Base-by-base conservation (phyloP, 2,797 vertebrate genomes). In the Enteromius treurensis region DNA sequence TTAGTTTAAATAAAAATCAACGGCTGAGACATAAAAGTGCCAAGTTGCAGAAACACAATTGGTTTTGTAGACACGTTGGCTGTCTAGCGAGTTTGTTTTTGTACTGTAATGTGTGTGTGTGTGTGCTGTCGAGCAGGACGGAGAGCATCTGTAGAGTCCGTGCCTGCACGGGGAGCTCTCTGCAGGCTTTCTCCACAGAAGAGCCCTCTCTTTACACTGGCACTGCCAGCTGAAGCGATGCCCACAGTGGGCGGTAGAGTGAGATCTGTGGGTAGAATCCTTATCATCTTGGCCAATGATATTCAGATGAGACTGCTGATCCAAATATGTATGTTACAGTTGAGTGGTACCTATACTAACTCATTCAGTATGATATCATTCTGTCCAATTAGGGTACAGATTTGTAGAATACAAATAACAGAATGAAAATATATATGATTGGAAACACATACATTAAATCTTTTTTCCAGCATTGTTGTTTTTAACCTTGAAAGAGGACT, bases 171-270 rank as follows among this genome's bases (percentile, higher is more conserved):
- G 70, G 60, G 69, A 68, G 49, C 15, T 58, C 47, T 80, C 78
- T 45, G 62, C 77, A 68, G n/a, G 77, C 70, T n/a, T 74, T 80
- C 71, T 80, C 60, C 34, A 73, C 76, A 71, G 15, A 34, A 70
- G 68, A 82, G 42, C 34, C 42, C 47, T 58, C 42, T 73, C 67
- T 68, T 71, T 70, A 47, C 32, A 45, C 78, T 62, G 70, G n/a
- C 60, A 83, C 23, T 80, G 34, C 49, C 49, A 80, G 37, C 71
- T 73, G 40, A 83, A 77, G 29, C 10, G 29, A 65, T 53, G 65
- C 58, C 75, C 75, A 71, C 75, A 51, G 80, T 81, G 47, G 42
- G 75, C 5, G 64, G 83, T 69, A 60, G 49, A 76, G 64, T 67
- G 83, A 67, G 51, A 75, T 58, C 78, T 68, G 42, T 79, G 14